phyloP scores from a whole-genome alignment of 2,797 vertebrate species.

The Acanthornis magna region DNA sequence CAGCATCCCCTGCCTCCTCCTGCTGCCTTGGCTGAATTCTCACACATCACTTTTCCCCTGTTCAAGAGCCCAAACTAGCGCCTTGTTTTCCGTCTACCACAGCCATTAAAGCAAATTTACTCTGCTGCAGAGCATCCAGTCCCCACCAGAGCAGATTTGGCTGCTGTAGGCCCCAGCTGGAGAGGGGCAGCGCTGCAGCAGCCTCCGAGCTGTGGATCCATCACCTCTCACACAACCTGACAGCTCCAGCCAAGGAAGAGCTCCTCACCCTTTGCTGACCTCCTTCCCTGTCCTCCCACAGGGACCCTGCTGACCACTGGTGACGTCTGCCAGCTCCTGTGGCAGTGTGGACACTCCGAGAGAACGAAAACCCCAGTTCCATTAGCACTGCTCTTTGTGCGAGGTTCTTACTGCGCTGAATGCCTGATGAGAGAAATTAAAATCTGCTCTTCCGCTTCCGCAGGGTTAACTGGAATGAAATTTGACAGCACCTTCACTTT shows the following conservation, averaged over 20 bases:
- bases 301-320: neutral
- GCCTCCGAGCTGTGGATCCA: neutral
- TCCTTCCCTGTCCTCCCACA: neutral
- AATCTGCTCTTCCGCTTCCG: neutral
- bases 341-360: neutral
- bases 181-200: neutral
- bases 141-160: neutral
- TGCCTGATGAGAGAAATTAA: slow-evolving; percentile 10
- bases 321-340: neutral
- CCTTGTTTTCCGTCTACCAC: neutral
- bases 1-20: neutral
- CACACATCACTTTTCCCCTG: neutral
- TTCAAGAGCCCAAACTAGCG: neutral
- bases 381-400: neutral
- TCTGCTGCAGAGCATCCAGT: neutral
- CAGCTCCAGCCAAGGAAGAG: neutral
- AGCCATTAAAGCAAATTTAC: neutral
- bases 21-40: neutral
- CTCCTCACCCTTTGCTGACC: neutral
- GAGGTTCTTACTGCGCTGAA: neutral
- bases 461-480: slow-evolving; percentile 27
- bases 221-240: neutral
- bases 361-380: neutral
- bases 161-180: neutral
- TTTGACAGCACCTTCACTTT: slow-evolving; percentile 24